Percentiles rank a stretch among this genome's conserved stretches.
These are phyloP conservation scores for Chaetodon trifascialis DNA, from an alignment of 2,113 vertebrate species.

Conservation along the genomic window DNA sequence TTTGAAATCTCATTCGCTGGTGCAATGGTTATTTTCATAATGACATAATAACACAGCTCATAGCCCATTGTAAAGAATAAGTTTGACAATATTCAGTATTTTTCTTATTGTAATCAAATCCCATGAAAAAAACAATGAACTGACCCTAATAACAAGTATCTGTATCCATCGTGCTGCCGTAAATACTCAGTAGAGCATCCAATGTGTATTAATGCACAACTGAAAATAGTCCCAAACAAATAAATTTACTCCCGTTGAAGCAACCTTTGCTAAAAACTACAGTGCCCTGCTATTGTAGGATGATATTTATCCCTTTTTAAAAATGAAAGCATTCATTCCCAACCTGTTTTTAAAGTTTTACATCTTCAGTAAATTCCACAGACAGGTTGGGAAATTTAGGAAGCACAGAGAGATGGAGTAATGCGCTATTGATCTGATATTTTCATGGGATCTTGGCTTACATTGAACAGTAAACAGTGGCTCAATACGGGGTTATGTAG, in stretches of 20 bases:
- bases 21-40: too few species aligned
- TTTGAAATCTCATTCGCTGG: too few species aligned
- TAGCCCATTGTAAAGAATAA: too few species aligned
- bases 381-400: background rate
- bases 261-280: too few species aligned
- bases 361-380: background rate
- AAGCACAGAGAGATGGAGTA: background rate
- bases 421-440: background rate
- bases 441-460: background rate
- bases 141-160: too few species aligned
- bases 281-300: too few species aligned
- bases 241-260: too few species aligned
- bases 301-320: too few species aligned
- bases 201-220: background rate
- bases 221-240: conserved; percentile 5
- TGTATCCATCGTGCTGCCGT: background rate
- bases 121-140: too few species aligned
- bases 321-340: background rate
- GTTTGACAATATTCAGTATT: too few species aligned
- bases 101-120: too few species aligned
- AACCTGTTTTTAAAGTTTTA: background rate
- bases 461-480: background rate
- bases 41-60: too few species aligned
- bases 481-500: background rate
- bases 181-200: background rate